These are phyloP conservation scores for Callaeas wilsoni DNA, from an alignment of 2,113 vertebrate genomes.

Conservation along the genomic window DNA sequence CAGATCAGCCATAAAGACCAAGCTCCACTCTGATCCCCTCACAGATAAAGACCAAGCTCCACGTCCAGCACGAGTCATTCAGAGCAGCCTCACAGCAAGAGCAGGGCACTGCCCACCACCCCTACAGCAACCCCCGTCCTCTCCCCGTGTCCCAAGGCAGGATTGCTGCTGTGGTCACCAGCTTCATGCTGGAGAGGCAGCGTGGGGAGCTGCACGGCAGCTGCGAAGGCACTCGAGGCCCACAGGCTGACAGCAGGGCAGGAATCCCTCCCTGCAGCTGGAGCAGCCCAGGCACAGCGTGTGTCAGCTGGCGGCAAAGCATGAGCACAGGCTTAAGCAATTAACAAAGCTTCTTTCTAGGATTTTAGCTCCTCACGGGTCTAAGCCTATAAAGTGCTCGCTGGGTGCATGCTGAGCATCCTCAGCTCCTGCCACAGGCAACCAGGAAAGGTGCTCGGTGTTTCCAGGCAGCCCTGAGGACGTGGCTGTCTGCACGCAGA, in stretches of 20 bases:
- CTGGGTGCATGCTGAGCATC: not conserved
- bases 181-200: not conserved
- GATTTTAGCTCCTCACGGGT: not conserved
- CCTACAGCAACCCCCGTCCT: not conserved
- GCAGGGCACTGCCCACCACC: not conserved
- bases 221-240: not conserved
- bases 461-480: not conserved
- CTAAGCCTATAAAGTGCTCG: not conserved
- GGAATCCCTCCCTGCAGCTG: not conserved
- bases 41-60: not conserved
- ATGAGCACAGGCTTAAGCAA: not conserved
- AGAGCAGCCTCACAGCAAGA: not conserved
- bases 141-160: rapidly evolving
- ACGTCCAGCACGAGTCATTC: rapidly evolving
- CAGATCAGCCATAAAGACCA: not conserved
- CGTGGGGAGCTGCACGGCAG: not conserved
- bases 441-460: not conserved
- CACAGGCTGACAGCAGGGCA: not conserved
- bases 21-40: not conserved
- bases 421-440: not conserved
- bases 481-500: rapidly evolving
- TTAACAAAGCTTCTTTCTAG: not conserved
- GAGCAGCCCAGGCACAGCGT: not conserved
- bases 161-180: not conserved
- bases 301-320: not conserved